A percentile compares a stretch with the other conserved stretches of the same genome.
Conservation (phyloP, 2,113 vertebrate genomes). For the Candoia aspera region DNA sequence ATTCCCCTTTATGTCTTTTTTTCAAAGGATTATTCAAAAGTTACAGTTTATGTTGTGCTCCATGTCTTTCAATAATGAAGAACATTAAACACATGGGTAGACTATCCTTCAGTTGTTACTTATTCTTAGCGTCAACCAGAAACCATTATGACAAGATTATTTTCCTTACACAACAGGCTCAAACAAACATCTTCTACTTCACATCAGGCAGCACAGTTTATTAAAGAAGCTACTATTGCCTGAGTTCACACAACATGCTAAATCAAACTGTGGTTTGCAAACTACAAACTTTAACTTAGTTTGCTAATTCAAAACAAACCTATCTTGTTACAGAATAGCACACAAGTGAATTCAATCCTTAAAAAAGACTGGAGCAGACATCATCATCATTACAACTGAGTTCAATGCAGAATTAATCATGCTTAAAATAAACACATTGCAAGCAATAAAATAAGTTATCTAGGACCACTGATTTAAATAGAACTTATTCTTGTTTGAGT, state of each 20-base stretch:
- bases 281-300: not conserved
- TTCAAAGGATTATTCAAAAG: conserved; percentile 1
- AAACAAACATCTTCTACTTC: not conserved
- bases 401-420: not conserved
- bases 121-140: not conserved
- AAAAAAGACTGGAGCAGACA: not conserved
- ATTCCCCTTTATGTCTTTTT: conserved; percentile 28
- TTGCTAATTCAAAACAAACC: not conserved
- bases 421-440: not conserved
- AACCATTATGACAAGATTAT: not conserved
- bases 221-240: not conserved
- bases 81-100: not conserved
- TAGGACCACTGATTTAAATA: not conserved
- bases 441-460: not conserved
- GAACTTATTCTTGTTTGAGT: not conserved
- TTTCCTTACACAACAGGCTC: not conserved
- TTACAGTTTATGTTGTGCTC: not conserved
- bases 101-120: not conserved
- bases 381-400: not conserved
- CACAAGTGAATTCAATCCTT: not conserved
- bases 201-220: not conserved
- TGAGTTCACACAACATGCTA: not conserved
- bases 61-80: not conserved
- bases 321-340: not conserved
- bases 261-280: not conserved